Conservation (phyloP, 2,797 vertebrate species). For the Bryconaethiops microstoma region DNA sequence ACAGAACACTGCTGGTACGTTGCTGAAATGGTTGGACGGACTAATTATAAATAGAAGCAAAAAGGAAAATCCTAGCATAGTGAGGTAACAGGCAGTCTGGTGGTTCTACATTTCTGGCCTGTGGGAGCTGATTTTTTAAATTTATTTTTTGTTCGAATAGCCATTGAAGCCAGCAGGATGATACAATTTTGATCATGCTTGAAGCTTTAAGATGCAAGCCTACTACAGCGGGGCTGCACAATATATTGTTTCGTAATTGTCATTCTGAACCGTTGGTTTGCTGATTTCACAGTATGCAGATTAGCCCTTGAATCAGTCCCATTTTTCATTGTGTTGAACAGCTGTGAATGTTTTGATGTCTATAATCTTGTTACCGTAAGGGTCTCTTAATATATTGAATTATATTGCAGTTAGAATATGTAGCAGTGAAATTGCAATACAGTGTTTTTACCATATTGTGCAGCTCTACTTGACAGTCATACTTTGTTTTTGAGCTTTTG, state of each 20-base stretch:
- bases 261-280: neutral
- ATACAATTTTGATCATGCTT: neutral
- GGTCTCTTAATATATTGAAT: neutral
- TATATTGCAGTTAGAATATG: neutral
- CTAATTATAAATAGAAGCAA: neutral
- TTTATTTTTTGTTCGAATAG: neutral
- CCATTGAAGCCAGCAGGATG: neutral
- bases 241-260: neutral
- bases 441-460: neutral
- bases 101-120: neutral
- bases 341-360: neutral
- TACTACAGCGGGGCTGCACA: neutral
- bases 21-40: neutral
- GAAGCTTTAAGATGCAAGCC: neutral
- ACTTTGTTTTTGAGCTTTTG: neutral
- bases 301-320: no score
- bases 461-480: neutral
- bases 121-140: neutral
- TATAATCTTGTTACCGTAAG: neutral
- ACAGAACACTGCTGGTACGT: no score
- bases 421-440: neutral
- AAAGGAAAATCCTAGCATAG: neutral
- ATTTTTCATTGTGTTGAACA: no score
- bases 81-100: neutral
- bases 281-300: no score